A percentile compares a stretch with the other conserved stretches of the same genome.
phyloP scores from a whole-genome alignment of 2,888 invertebrate genomes.

The Pseudeuparius sepicola region DNA sequence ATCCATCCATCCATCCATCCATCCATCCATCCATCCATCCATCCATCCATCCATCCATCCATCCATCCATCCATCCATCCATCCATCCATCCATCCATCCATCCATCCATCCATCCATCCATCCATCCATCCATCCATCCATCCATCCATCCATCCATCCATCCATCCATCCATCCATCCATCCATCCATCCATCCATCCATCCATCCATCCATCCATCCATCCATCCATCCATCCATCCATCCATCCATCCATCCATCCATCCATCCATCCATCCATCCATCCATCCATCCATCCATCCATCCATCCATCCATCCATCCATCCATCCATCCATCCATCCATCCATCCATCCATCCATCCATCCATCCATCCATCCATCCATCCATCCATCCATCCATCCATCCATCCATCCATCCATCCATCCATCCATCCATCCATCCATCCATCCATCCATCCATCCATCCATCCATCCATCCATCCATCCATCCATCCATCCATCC shows the following conservation, averaged over 20 bases:
- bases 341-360: no score
- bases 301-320: no score
- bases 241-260: conserved; percentile 3
- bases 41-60: conserved; percentile 3
- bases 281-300: no score
- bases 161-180: conserved; percentile 2
- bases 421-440: no score
- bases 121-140: conserved; percentile 3
- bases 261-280: no score
- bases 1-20: conserved; percentile 3
- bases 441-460: no score
- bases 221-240: conserved; percentile 2
- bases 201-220: conserved; percentile 3
- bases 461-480: no score
- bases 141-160: conserved; percentile 3
- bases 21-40: conserved; percentile 3
- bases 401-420: no score
- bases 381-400: no score
- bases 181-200: conserved; percentile 3
- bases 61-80: conserved; percentile 3
- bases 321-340: no score
- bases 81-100: conserved; percentile 3
- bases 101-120: conserved; percentile 3
- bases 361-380: no score
- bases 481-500: no score